Base-by-base conservation (phyloP, 2,797 vertebrate genomes). In the Sternarchorhynchus goeldii region DNA sequence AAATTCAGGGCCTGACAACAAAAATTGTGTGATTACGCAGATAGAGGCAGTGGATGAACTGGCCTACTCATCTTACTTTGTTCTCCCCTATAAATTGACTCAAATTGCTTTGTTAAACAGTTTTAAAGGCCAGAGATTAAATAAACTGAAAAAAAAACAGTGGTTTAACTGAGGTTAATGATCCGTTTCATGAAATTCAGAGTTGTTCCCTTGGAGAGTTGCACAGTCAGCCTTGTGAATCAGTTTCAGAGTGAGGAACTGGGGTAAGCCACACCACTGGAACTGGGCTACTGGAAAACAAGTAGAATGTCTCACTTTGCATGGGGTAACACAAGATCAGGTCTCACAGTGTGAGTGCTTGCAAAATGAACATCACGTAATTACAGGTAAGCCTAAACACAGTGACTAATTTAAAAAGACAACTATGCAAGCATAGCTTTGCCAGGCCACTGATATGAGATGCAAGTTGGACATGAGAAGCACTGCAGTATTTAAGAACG, bases 91-190 rank as follows among this genome's bases (percentile, higher is more conserved):
- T 41, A 56, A 75, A 32, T 10, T 14, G 29, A 14, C n/a, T 53
- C 14, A 53, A 32, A 32, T 53, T 75, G 62, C 25, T 32, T 18
- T 0, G 1, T 45, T 58, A 74, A 63, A 45, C 17, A 50, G 31
- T 62, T 65, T 69, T 16, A 67, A 5, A 67, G 14, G 56, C 65
- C 45, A 63, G 18, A 62, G 75, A 8, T 68, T 58, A 74, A 57
- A 76, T 69, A 68, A 58, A 77, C 56, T 55, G 3, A 50, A 21
- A 60, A 70, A 14, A 57, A 32, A 64, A 41, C 6, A 50, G 58
- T 72, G 59, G 45, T 76, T 73, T 76, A 45, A 10, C 36, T 7
- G 4, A 39, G 41, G 5, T 45, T 45, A 79, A 79, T 66, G 65
- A 70, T 70, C 53, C 4, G 20, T 32, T 25, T 73, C 34, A 31